Evolutionary conservation across 2,888 invertebrate genomes (phyloP), one percentile per base, ranked within the genome.

Genomic region (Pterobdella sp.): DNA sequence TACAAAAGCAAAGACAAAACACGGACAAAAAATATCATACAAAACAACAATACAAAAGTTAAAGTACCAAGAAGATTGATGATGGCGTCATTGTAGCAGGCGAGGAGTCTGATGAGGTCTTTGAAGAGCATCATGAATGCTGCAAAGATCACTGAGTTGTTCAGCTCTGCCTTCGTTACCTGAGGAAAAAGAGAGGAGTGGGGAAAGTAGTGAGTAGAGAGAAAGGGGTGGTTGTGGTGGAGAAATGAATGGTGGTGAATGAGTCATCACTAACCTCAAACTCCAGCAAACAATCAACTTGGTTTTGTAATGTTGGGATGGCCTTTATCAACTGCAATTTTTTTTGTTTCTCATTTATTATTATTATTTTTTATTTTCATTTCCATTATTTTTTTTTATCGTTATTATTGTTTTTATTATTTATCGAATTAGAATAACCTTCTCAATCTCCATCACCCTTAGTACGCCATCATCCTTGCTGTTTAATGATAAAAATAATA

Each of bases 81-180:
- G 80, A 96, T 94, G 79, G 96, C 98, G 86, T 98, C 97, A 86
- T 98, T 98, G 87, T 98, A 98, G 86, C 97, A 96, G 75, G 97
- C 98, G 86, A 98, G 98, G 79, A 98, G 88, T 77, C 98, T 90
- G 83, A 99, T 98, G 82, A 99, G 89, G 88, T 99, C 98, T 84
- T 97, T 90, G 86, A 98, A 99, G 76, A 99, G 88, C 79, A 98
- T 88, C 92, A 98, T 95, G 85, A 98, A 99, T 83, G 94, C 93
- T 88, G 96, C 94, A 84, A 95, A 97, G 85, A 98, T 96, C 80
- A 98, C 95, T 76, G 96, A 94, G 85, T 98, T 98, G 81, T 92
- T 93, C 84, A 98, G 89, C 84, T 98, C 97, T 84, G 93, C 93
- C 79, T 94, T 90, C 52, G 93, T 91, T 84, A 94, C 94, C 84